phyloP scores from a whole-genome alignment of 2,113 vertebrate genomes.

The Ptychochromis oligacanthus region DNA sequence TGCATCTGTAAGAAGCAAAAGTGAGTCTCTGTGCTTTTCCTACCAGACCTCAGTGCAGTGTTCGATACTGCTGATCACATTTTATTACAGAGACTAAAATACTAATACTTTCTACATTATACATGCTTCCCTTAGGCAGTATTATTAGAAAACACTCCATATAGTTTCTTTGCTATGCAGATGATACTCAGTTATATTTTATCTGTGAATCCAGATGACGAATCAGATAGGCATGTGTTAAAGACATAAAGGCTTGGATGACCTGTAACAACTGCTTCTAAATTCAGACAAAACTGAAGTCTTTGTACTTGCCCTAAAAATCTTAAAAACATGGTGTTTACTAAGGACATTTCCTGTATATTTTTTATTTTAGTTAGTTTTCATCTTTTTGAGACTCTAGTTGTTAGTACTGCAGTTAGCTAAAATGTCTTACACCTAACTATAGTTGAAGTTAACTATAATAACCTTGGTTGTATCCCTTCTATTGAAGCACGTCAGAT shows the following conservation, averaged over 20 bases:
- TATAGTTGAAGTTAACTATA: not conserved
- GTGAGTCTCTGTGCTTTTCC: not conserved
- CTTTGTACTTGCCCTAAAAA: too few species aligned
- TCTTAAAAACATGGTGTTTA: too few species aligned
- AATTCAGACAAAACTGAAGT: too few species aligned
- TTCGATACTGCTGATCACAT: too few species aligned
- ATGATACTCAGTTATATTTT: too few species aligned
- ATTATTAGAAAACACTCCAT: not conserved
- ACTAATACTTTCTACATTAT: not conserved
- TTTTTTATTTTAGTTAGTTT: not conserved
- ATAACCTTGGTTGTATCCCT: not conserved
- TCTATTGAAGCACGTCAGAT: not conserved
- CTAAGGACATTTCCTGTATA: not conserved
- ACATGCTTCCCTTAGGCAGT: not conserved
- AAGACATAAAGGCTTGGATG: not conserved
- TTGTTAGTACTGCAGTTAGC: not conserved
- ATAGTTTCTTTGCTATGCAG: not conserved
- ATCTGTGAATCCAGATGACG: not conserved
- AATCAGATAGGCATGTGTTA: not conserved
- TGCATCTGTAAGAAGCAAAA: constrained; percentile 58
- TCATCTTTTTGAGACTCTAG: not conserved
- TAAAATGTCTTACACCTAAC: not conserved
- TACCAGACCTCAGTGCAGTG: not conserved
- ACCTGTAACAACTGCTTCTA: not conserved
- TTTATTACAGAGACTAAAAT: too few species aligned